Conservation (phyloP, 2,888 invertebrate species). For the Eulithis prunata region DNA sequence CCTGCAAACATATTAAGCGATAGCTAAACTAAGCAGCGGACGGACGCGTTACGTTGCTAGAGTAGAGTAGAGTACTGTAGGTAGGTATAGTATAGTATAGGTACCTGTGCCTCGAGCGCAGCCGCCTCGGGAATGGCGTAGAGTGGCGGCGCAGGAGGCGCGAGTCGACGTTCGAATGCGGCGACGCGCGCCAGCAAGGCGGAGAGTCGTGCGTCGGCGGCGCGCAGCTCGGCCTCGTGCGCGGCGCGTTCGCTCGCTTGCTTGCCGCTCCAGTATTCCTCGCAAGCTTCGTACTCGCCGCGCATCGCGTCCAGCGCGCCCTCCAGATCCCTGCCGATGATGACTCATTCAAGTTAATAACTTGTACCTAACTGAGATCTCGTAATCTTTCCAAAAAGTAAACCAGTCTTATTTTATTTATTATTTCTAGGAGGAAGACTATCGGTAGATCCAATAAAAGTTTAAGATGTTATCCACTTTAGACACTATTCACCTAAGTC, state of each 20-base stretch:
- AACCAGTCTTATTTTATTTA: too few species aligned
- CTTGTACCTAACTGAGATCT: too few species aligned
- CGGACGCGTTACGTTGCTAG: too few species aligned
- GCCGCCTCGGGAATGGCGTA: conserved; percentile 88
- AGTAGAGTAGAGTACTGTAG: too few species aligned
- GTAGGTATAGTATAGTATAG: too few species aligned
- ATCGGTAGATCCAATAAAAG: too few species aligned
- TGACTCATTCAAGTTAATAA: neutral
- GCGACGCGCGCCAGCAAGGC: conserved; percentile 89
- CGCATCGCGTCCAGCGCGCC: conserved; percentile 89
- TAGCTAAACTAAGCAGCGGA: too few species aligned
- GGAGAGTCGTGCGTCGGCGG: conserved; percentile 90
- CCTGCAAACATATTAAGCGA: conserved; percentile 2
- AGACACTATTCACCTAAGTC: too few species aligned
- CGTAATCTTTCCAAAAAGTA: too few species aligned
- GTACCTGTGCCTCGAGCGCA: conserved; percentile 81
- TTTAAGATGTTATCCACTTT: too few species aligned
- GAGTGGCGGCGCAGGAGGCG: conserved; percentile 73
- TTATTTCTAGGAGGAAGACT: too few species aligned
- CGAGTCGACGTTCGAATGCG: conserved; percentile 91
- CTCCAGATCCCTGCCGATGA: conserved; percentile 86
- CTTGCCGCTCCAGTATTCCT: conserved; percentile 94
- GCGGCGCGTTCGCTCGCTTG: conserved; percentile 90
- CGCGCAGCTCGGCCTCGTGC: conserved; percentile 90
- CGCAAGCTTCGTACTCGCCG: conserved; percentile 92